A percentile compares a stretch with the other conserved stretches of the same genome.
These are phyloP conservation scores for Percina caprodes DNA, from an alignment of 2,113 vertebrate species.

Conservation along the genomic window DNA sequence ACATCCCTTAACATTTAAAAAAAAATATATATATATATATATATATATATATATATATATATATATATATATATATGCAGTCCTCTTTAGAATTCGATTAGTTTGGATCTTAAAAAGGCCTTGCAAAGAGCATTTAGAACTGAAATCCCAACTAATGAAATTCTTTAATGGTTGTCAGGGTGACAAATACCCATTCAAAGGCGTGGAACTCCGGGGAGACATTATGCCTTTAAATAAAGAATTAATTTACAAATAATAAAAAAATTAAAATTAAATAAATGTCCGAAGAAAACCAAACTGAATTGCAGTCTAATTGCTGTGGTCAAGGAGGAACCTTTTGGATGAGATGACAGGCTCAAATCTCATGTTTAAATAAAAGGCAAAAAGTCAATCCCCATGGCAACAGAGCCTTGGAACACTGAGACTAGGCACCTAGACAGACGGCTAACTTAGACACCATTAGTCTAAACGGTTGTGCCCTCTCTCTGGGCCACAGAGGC, in stretches of 20 bases:
- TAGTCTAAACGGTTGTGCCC: slow-evolving; percentile 20
- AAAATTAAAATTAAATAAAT: slow-evolving; percentile 1
- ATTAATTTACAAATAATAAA: neutral
- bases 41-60: no score
- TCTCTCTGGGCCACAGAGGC: slow-evolving; percentile 51
- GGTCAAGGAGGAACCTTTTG: neutral
- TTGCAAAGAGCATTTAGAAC: neutral
- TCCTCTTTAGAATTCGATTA: neutral
- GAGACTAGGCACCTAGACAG: neutral
- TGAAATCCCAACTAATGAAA: slow-evolving; percentile 40
- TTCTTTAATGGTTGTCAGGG: slow-evolving; percentile 35
- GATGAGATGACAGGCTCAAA: neutral
- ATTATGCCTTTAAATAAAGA: neutral
- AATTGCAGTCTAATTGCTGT: neutral
- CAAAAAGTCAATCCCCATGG: neutral
- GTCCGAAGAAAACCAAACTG: neutral
- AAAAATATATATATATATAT: neutral
- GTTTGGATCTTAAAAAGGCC: neutral
- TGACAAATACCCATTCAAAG: slow-evolving; percentile 13
- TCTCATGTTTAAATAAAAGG: neutral
- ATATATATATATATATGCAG: neutral
- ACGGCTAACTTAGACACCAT: slow-evolving; percentile 24
- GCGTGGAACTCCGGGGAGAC: slow-evolving; percentile 5
- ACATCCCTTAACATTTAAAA: neutral
- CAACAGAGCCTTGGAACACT: neutral